These are phyloP conservation scores for Climacteris rufus DNA, from an alignment of 2,113 vertebrate species.

Conservation along the genomic window DNA sequence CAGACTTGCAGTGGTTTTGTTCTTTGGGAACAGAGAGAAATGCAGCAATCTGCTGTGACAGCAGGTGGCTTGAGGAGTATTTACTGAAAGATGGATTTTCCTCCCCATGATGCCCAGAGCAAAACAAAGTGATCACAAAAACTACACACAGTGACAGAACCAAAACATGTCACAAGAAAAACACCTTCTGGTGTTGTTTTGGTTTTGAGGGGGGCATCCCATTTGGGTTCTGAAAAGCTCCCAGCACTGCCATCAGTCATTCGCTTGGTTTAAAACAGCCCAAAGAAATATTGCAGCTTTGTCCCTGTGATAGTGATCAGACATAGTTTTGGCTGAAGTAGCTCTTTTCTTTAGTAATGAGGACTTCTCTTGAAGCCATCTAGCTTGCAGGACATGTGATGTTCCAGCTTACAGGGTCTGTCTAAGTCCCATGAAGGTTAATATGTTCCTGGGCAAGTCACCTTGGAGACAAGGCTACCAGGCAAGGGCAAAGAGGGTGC, in stretches of 20 bases:
- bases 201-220: not conserved
- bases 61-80: slow-evolving; percentile 7
- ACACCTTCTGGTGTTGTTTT: not conserved
- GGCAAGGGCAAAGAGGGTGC: not conserved
- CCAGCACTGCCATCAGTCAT: not conserved
- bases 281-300: not conserved
- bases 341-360: not conserved
- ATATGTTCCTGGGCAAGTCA: not conserved
- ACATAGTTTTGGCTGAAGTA: not conserved
- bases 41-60: not conserved
- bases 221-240: not conserved
- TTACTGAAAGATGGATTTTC: slow-evolving; percentile 44
- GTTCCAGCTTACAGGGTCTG: not conserved
- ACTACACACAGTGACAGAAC: not conserved
- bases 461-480: not conserved
- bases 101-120: not conserved
- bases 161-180: not conserved
- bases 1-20: not conserved
- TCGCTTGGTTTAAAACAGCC: not conserved
- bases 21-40: not conserved
- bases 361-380: not conserved
- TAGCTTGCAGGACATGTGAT: not conserved
- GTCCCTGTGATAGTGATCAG: not conserved
- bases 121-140: slow-evolving; percentile 34
- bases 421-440: not conserved